Conservation (phyloP, 2,888 invertebrate species). For the Pocota personata region DNA sequence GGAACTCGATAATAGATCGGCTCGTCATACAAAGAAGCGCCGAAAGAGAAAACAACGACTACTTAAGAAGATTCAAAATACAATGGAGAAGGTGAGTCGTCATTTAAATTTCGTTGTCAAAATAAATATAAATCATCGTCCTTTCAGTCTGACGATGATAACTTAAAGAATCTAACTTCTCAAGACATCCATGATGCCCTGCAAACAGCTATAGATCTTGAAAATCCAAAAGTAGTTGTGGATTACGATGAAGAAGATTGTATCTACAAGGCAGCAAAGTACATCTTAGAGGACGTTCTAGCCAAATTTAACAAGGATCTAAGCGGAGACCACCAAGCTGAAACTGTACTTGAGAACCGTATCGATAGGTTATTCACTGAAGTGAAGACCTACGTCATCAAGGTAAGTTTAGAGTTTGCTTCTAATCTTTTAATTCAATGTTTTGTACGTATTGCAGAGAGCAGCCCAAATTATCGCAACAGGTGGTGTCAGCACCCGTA, state of each 20-base stretch:
- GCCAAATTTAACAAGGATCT: constrained; percentile 78
- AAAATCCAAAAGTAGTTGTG: constrained; percentile 69
- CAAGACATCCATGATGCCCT: constrained; percentile 79
- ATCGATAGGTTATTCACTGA: constrained; percentile 78
- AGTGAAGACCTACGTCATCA: constrained; percentile 78
- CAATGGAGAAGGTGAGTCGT: constrained; percentile 60
- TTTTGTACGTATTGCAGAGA: constrained; percentile 75
- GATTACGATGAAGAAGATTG: constrained; percentile 77
- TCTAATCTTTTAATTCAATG: not conserved
- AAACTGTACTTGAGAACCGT: constrained; percentile 74
- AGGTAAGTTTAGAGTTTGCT: constrained; percentile 75
- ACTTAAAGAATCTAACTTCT: constrained; percentile 46
- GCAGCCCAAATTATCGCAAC: constrained; percentile 78
- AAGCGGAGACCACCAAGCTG: constrained; percentile 76
- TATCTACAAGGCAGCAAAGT: constrained; percentile 80
- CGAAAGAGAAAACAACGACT: not conserved
- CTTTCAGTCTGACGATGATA: constrained; percentile 15
- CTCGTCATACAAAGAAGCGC: constrained; percentile 24
- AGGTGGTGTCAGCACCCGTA: not conserved
- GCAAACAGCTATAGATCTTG: constrained; percentile 78
- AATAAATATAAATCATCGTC: not conserved
- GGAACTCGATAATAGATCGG: constrained; percentile 73
- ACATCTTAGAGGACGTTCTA: constrained; percentile 79
- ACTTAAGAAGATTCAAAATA: not conserved
- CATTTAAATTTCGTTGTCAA: not conserved